Evolutionary conservation across 2,113 vertebrate species (phyloP).

Genomic region (Buteo buteo): DNA sequence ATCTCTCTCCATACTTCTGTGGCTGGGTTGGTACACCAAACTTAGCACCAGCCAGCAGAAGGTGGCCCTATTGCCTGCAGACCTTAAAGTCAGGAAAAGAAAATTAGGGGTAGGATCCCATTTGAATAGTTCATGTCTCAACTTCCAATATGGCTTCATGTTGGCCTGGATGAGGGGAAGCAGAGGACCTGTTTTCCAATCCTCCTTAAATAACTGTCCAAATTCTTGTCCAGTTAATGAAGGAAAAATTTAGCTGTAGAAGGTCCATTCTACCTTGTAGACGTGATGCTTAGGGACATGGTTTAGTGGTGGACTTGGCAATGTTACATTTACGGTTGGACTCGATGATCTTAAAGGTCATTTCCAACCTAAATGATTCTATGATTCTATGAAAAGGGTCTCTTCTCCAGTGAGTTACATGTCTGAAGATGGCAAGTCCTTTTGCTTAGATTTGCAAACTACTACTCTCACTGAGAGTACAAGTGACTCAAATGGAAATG

Average conservation of each 20-base stretch:
- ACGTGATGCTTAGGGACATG: neutral
- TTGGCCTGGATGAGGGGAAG: neutral
- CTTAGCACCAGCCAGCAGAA: neutral
- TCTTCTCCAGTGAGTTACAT: neutral
- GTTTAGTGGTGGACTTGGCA: neutral
- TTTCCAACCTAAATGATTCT: neutral
- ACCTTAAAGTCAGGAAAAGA: neutral
- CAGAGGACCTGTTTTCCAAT: neutral
- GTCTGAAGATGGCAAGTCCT: neutral
- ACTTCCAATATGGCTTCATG: neutral
- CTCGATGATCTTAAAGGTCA: neutral
- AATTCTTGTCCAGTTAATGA: neutral
- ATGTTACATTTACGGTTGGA: neutral
- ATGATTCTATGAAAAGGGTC: neutral
- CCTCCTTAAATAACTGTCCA: neutral
- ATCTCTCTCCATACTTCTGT: neutral
- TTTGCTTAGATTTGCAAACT: neutral
- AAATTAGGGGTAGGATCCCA: neutral
- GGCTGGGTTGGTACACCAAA: neutral
- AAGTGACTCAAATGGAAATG: neutral
- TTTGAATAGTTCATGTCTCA: neutral
- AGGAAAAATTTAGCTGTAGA: neutral
- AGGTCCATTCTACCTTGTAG: neutral
- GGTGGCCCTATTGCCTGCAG: neutral
- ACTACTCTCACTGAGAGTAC: neutral